Evolutionary conservation across 1,140 invertebrate species (phyloP).

Genomic region (Orchestia grillus): DNA sequence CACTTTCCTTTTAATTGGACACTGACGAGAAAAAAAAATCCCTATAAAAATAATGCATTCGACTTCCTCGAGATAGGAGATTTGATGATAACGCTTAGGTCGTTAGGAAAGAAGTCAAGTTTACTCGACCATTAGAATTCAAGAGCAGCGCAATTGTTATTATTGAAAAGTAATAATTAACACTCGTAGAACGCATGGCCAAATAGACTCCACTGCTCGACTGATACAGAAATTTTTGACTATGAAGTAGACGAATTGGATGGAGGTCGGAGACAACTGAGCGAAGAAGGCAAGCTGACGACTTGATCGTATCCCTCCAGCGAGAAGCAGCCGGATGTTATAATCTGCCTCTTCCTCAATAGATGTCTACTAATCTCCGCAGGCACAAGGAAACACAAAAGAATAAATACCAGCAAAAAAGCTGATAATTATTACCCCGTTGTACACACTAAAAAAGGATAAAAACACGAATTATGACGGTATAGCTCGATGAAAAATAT

Average conservation of each 20-base stretch:
- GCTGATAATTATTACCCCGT: background rate
- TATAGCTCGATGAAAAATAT: background rate
- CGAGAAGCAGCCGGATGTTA: background rate
- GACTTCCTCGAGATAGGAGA: background rate
- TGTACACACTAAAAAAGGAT: background rate
- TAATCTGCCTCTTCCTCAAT: constrained; percentile 28
- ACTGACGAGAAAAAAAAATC: background rate
- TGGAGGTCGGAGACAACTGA: background rate
- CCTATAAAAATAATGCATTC: background rate
- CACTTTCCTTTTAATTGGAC: background rate
- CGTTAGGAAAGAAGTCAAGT: background rate
- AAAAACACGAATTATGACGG: background rate
- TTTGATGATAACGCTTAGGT: background rate
- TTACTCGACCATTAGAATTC: background rate
- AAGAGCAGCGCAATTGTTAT: background rate
- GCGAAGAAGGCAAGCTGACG: background rate
- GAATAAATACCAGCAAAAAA: background rate
- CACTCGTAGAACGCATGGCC: background rate
- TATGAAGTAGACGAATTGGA: background rate
- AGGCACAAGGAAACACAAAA: background rate
- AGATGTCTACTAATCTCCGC: background rate
- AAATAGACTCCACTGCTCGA: background rate
- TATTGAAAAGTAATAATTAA: background rate
- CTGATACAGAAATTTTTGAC: background rate
- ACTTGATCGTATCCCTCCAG: background rate